Evolutionary conservation across 2,113 vertebrate genomes (phyloP).

Genomic region (Otis tarda): DNA sequence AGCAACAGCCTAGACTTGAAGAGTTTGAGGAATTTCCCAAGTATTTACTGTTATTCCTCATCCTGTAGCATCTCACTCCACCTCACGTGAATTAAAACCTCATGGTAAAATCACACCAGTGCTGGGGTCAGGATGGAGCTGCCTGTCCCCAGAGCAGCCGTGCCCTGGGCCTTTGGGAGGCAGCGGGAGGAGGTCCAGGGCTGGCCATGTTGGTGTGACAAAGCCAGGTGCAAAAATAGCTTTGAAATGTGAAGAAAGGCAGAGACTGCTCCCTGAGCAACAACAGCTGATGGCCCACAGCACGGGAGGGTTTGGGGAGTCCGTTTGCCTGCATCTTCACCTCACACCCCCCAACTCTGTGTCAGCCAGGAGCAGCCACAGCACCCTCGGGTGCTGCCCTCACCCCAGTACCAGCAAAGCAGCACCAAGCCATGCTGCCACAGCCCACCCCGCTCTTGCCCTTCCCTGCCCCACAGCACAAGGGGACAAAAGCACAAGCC

Average conservation of each 20-base stretch:
- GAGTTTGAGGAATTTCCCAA: not conserved
- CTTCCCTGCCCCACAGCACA: fast-evolving
- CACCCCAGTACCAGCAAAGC: too few relatives aligned
- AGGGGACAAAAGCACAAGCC: not conserved
- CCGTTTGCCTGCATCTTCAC: not conserved
- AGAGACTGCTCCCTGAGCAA: fast-evolving
- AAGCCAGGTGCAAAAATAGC: not conserved
- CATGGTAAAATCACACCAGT: not conserved
- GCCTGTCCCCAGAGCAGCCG: fast-evolving
- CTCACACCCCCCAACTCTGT: not conserved
- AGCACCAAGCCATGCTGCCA: not conserved
- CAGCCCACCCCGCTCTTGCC: not conserved
- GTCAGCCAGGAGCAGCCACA: not conserved
- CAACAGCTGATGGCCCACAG: fast-evolving
- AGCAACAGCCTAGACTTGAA: not conserved
- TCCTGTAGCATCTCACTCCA: not conserved
- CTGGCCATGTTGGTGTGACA: not conserved
- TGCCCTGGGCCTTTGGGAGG: not conserved
- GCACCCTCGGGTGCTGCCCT: not conserved
- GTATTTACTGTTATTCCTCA: not conserved
- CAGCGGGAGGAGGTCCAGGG: not conserved
- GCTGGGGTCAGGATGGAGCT: not conserved
- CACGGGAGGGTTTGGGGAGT: not conserved
- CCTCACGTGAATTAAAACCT: not conserved
- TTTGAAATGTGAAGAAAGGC: not conserved